phyloP scores from a whole-genome alignment of 2,888 invertebrate species.

The Chirona hameri region DNA sequence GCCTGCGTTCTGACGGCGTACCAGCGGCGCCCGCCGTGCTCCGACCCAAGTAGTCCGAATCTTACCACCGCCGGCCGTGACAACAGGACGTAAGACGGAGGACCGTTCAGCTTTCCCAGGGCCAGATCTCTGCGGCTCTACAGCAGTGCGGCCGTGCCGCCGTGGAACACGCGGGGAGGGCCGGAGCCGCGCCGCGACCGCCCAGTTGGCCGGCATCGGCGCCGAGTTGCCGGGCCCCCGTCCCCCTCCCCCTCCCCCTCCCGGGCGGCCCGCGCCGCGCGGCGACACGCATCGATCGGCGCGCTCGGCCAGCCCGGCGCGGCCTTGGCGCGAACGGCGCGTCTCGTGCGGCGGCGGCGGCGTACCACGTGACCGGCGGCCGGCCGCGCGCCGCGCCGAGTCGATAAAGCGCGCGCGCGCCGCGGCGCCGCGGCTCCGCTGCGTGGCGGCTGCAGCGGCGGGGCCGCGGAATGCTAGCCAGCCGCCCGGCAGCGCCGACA shows the following conservation, averaged over 20 bases:
- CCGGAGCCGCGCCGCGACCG: neutral
- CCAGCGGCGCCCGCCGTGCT: too few species aligned
- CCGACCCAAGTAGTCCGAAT: too few species aligned
- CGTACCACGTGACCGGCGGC: constrained; percentile 2
- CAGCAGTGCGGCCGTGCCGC: neutral
- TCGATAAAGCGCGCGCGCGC: constrained; percentile 10
- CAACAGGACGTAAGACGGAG: neutral
- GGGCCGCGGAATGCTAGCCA: neutral
- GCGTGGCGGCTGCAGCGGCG: constrained; percentile 26
- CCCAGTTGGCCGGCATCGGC: neutral
- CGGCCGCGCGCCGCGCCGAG: constrained; percentile 24
- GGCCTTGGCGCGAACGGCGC: constrained; percentile 24
- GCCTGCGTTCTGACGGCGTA: too few species aligned
- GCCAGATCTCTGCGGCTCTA: too few species aligned
- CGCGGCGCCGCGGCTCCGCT: constrained; percentile 4
- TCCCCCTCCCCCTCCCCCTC: neutral
- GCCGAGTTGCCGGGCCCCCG: neutral
- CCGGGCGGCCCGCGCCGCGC: neutral
- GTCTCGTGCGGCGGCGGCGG: constrained; percentile 6
- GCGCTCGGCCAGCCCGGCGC: neutral
- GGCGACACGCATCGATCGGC: constrained; percentile 26
- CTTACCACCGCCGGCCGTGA: too few species aligned
- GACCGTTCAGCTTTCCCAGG: too few species aligned
- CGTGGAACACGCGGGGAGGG: neutral
- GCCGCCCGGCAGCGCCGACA: neutral